A percentile compares a stretch with the other conserved stretches of the same genome.
phyloP scores from a whole-genome alignment of 1,140 invertebrate species.

The Dinoponera quadriceps region DNA sequence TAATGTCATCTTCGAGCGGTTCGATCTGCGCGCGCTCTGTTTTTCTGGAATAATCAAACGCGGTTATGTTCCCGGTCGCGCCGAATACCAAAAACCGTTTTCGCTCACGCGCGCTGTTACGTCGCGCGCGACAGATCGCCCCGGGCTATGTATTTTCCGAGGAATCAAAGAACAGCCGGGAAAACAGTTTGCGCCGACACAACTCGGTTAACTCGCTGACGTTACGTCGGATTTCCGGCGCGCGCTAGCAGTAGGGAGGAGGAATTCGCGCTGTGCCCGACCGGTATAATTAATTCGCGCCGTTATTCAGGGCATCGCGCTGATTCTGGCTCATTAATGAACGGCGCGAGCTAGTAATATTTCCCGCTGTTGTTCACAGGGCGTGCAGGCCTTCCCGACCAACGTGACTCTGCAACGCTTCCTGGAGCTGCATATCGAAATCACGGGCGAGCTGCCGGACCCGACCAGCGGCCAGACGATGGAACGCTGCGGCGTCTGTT shows the following conservation, averaged over 20 bases:
- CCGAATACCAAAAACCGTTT: conserved; percentile 16
- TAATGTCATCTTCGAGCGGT: conserved; percentile 6
- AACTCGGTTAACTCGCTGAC: too few relatives aligned
- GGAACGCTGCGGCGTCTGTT: conserved; percentile 96
- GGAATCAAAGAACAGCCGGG: neutral
- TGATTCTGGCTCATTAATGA: conserved; percentile 36
- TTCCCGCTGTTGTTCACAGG: conserved; percentile 81
- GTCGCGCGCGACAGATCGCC: neutral
- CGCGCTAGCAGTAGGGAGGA: too few relatives aligned
- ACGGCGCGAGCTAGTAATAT: conserved; percentile 21
- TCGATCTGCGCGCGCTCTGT: neutral
- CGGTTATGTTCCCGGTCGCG: neutral
- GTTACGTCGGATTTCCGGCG: too few relatives aligned
- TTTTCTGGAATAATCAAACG: neutral
- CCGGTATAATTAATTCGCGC: conserved; percentile 35
- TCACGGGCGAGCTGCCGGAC: conserved; percentile 95
- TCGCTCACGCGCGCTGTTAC: neutral
- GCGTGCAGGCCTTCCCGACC: conserved; percentile 97
- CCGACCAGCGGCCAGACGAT: conserved; percentile 94
- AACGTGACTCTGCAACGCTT: conserved; percentile 98
- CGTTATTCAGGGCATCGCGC: conserved; percentile 8
- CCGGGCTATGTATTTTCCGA: neutral
- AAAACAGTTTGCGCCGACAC: too few relatives aligned
- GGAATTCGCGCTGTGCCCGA: neutral
- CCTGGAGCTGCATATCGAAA: conserved; percentile 97